Conservation (phyloP, 2,113 vertebrate species). For the Antechinus stuartii region DNA sequence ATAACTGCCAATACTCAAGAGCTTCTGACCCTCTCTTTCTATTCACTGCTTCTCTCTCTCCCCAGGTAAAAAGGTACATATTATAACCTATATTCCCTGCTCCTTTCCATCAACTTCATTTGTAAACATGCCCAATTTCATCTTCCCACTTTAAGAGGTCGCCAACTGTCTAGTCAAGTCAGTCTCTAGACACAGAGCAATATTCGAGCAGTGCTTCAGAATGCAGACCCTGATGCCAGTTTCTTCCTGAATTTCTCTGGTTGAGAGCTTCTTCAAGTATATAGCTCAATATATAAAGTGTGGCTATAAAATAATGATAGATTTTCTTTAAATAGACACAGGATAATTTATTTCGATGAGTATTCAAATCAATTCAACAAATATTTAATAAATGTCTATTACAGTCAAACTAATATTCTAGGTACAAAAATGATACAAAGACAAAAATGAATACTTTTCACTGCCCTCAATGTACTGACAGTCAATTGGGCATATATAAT, state of each 20-base stretch:
- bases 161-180: not conserved
- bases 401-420: not conserved
- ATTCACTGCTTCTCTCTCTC: conserved; percentile 55
- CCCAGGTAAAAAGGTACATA: conserved; percentile 51
- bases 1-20: conserved; percentile 57
- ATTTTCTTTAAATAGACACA: not conserved
- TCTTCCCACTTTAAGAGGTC: conserved; percentile 1
- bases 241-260: not conserved
- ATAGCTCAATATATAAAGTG: not conserved
- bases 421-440: not conserved
- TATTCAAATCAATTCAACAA: not conserved
- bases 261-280: not conserved
- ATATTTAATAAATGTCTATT: not conserved
- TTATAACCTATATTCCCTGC: not conserved
- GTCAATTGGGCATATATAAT: not conserved
- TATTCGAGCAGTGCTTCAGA: not conserved
- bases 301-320: not conserved
- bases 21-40: conserved; percentile 69
- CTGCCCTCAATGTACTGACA: not conserved
- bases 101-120: not conserved
- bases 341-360: not conserved
- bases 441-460: not conserved
- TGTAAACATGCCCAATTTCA: conserved; percentile 25
- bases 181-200: not conserved
- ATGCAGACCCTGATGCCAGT: not conserved